phyloP scores from a whole-genome alignment of 1,140 invertebrate species.

The Marisa cornuarietis region DNA sequence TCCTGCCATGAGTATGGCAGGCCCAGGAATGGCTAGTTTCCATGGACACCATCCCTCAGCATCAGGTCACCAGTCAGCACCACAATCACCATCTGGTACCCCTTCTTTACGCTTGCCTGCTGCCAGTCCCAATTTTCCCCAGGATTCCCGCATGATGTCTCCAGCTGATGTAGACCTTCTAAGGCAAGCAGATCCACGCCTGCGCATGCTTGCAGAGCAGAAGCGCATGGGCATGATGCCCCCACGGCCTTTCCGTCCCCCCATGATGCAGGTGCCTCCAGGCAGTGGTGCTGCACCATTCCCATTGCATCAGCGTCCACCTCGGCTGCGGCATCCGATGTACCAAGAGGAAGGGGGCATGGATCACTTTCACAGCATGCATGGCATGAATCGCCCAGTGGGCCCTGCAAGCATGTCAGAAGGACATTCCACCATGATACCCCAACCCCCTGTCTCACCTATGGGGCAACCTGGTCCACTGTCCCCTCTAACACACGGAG shows the following conservation, averaged over 20 bases:
- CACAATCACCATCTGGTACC: constrained; percentile 18
- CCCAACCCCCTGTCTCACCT: neutral
- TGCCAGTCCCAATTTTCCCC: constrained; percentile 5
- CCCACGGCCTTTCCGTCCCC: neutral
- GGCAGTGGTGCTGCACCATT: neutral
- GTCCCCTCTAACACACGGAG: neutral
- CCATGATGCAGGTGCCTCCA: constrained; percentile 7
- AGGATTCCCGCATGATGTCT: constrained; percentile 27
- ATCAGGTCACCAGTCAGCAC: constrained; percentile 20
- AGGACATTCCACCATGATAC: neutral
- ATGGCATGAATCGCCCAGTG: neutral
- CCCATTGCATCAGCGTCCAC: constrained; percentile 7
- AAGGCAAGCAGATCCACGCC: constrained; percentile 8
- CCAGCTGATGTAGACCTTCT: neutral
- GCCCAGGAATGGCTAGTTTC: constrained; percentile 25
- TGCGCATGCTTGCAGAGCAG: constrained; percentile 27
- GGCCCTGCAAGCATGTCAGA: neutral
- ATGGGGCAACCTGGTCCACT: neutral
- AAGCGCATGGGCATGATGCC: constrained; percentile 16
- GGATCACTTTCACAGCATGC: constrained; percentile 16
- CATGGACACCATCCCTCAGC: constrained; percentile 28
- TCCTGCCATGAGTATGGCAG: constrained; percentile 23
- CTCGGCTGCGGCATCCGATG: constrained; percentile 28
- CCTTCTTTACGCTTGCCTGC: constrained; percentile 21
- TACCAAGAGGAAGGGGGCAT: constrained; percentile 12